Evolutionary conservation across 2,113 vertebrate species (phyloP), one percentile per base, ranked within the genome.

Genomic region (Scalopus aquaticus): DNA sequence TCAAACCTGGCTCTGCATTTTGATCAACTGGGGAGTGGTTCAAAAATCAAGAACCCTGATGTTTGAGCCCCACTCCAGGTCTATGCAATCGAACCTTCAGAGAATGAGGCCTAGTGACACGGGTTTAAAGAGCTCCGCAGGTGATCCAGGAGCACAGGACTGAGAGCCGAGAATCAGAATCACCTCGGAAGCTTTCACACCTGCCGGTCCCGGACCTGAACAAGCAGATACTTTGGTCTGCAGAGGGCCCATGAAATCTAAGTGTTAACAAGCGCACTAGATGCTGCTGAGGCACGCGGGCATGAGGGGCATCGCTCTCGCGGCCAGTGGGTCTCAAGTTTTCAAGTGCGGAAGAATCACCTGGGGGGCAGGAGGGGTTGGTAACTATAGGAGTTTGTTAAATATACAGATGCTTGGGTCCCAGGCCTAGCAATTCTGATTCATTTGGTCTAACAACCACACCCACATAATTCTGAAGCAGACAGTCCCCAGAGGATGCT

Each of bases 331-430:
- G 12, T 88, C 35, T 35, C 39, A 88, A 72, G 32, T 60, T 88
- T 60, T 49, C 58, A 95, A 46, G 62, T 49, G 28, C 67, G 70
- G 49, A 92, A 94, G 44, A 83, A 79, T 77, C 56, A 92, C 46
- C 65, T 44, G 54, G 20, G 70, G 78, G 69, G 72, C 1, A 17
- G 51, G 17, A 20, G 51, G 51, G 9, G 19, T 84, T 96, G 65
- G 86, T 89, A 86, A 77, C 37, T 35, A 32, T 15, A 84, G 49
- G 35, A 88, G 28, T 54, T 73, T 73, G 22, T 90, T 77, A 91
- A 85, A 94, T 13, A 89, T 70, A 35, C 42, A 88, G 65, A 88
- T 81, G 11, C 58, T 60, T 93, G 56, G 35, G 9, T 92, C 37
- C 32, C 76, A 90, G 76, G 54, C 58, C 30, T 74, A 78, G 54